A percentile compares a stretch with the other conserved stretches of the same genome.
Evolutionary conservation across 2,797 vertebrate species (phyloP).

Genomic region (Chelon labrosus): DNA sequence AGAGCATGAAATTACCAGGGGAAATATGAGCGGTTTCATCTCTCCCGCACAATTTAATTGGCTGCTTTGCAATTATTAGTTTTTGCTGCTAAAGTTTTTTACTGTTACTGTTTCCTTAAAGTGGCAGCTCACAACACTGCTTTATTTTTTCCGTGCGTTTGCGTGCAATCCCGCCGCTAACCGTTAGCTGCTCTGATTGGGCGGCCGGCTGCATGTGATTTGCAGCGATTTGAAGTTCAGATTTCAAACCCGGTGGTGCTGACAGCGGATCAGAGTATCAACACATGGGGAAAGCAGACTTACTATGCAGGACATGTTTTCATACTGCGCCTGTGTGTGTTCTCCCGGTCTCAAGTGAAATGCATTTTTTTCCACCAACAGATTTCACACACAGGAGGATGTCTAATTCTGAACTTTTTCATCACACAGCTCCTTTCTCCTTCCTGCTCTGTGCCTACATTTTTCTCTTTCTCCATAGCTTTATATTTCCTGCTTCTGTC

Average conservation of each 20-base stretch:
- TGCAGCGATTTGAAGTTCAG: conserved; percentile 49
- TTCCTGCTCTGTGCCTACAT: conserved; percentile 45
- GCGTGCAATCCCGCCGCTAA: conserved; percentile 43
- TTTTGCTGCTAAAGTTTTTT: conserved; percentile 99
- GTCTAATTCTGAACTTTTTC: conserved; percentile 45
- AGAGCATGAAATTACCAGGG: conserved; percentile 99
- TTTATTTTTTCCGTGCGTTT: conserved; percentile 62
- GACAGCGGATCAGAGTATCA: conserved; percentile 2
- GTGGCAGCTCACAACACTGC: conserved; percentile 86
- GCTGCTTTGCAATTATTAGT: conserved; percentile 99
- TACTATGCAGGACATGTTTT: conserved; percentile 13
- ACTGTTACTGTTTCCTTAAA: conserved; percentile 99
- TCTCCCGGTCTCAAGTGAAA: conserved; percentile 38
- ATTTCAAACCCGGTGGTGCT: conserved; percentile 61
- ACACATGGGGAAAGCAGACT: not conserved
- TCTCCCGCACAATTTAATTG: conserved; percentile 99
- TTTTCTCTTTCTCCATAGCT: conserved; percentile 36
- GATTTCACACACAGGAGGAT: conserved; percentile 52
- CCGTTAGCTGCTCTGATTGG: conserved; percentile 69
- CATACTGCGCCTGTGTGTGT: not conserved
- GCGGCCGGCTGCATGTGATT: conserved; percentile 61
- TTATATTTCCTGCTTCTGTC: conserved; percentile 40
- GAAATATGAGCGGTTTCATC: conserved; percentile 99
- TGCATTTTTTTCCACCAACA: conserved; percentile 34
- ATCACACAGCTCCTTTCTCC: conserved; percentile 44